Percentiles rank a stretch among this genome's conserved stretches.
Evolutionary conservation across 2,888 invertebrate genomes (phyloP).

Genomic region (Trachelus stipa): DNA sequence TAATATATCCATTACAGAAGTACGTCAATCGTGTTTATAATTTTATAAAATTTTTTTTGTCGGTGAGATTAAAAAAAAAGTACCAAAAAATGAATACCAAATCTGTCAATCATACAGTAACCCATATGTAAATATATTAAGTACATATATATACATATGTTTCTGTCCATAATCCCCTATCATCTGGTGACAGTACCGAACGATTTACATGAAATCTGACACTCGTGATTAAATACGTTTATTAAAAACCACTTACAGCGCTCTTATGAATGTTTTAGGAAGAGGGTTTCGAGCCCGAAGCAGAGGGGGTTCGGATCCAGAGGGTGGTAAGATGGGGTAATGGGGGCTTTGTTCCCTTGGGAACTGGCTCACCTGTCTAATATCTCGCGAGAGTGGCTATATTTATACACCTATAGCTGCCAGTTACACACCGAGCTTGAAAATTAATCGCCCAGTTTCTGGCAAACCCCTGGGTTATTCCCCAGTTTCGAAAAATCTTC

Average conservation of each 20-base stretch:
- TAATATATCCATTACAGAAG: background rate
- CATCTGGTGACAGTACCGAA: slow-evolving; percentile 36
- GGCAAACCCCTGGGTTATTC: background rate
- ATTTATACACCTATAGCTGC: slow-evolving; percentile 41
- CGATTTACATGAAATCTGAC: slow-evolving; percentile 54
- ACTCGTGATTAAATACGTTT: slow-evolving; percentile 61
- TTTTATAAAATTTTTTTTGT: background rate
- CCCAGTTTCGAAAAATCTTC: background rate
- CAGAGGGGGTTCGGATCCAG: slow-evolving; percentile 20
- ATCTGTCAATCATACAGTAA: background rate
- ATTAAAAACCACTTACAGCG: slow-evolving; percentile 60
- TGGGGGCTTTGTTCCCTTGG: slow-evolving; percentile 63
- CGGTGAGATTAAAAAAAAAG: background rate
- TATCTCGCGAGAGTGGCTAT: slow-evolving; percentile 55
- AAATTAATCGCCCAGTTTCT: slow-evolving; percentile 44
- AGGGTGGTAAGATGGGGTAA: slow-evolving; percentile 55
- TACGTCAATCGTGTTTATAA: background rate
- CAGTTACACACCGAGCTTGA: slow-evolving; percentile 29
- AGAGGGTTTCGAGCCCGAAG: slow-evolving; percentile 32
- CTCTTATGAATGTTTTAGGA: slow-evolving; percentile 58
- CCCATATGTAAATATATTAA: background rate
- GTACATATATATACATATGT: background rate
- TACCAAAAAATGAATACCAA: background rate
- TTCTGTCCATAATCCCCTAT: slow-evolving; percentile 28
- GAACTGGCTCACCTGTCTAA: slow-evolving; percentile 62